Base-by-base conservation (phyloP, 2,888 invertebrate species). In the Cyaniris semiargus region DNA sequence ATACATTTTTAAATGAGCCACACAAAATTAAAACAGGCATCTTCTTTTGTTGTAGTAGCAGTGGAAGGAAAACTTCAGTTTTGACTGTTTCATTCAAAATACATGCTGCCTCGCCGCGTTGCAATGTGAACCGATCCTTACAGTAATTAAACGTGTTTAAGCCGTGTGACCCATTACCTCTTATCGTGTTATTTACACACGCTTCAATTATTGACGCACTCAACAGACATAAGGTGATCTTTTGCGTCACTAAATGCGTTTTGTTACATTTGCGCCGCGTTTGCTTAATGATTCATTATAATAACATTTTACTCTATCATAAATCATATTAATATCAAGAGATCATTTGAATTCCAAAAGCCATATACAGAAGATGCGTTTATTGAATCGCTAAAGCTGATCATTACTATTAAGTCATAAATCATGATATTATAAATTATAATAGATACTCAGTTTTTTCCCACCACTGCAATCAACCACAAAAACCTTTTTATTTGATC, bases 151-250 rank as follows among this genome's bases (percentile, higher is more conserved):
- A 34, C 70, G 70, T 21, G 72, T 44, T n/a, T n/a, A n/a, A 23
- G 34, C 21, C 6, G 44, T 23, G 44, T 44, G 44, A 72, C 72
- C 72, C 44, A 18, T 44, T 23, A 23, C 44, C 72, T 72, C 72
- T 72, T 44, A 72, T 72, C 72, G 21, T 10, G 10, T 72, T 70
- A 70, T 70, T 70, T 34, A 70, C 70, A 34, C 70, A 38, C 71
- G 66, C 44, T 15, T 53, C n/a, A 70, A 23, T 53, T 71, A 70
- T 71, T 31, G 70, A 71, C 76, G 71, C 34, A 76, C 70, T 53
- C n/a, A 56, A 48, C 70, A 76, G 56, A 71, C 76, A 71, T 53
- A 71, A 76, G 56, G 71, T 71, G 71, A 72, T 72, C 72, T 13
- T 44, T 21, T 72, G 44, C 72, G 72, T 72, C 72, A 72, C 23